These are phyloP conservation scores for Chrysina gloriosa DNA, from an alignment of 2,888 invertebrate species.

Conservation along the genomic window DNA sequence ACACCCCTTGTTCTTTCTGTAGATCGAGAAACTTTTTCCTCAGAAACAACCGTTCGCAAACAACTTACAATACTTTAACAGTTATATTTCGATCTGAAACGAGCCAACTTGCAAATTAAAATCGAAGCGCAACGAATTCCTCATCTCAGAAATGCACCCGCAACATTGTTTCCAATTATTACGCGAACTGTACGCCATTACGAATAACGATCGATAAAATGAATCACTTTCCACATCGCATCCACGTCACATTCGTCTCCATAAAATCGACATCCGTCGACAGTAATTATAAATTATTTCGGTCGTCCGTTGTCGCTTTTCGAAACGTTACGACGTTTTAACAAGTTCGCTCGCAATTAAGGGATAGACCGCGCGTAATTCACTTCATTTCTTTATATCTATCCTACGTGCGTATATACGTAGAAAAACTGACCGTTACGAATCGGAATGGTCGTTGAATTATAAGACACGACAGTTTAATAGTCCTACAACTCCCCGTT, in stretches of 20 bases:
- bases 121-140: no score
- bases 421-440: slow-evolving; percentile 1
- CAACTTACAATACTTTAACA: no score
- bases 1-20: no score
- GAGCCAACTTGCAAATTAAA: no score
- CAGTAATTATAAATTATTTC: slow-evolving; percentile 32
- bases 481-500: slow-evolving; percentile 23
- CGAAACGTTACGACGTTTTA: not conserved
- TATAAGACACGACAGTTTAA: slow-evolving; percentile 32
- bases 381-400: not conserved
- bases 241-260: not conserved
- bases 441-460: slow-evolving; percentile 25
- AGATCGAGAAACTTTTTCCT: no score
- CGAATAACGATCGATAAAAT: slow-evolving; percentile 6
- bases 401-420: not conserved
- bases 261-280: slow-evolving; percentile 16
- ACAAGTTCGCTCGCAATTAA: slow-evolving; percentile 15
- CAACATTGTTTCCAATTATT: not conserved
- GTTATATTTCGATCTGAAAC: no score
- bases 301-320: not conserved
- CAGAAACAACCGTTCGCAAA: no score
- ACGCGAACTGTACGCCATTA: not conserved
- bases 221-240: slow-evolving; percentile 6
- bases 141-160: no score
- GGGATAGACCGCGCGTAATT: not conserved